Percentiles rank a stretch among this genome's conserved stretches.
These are phyloP conservation scores for Chelon auratus DNA, from an alignment of 2,797 vertebrate genomes.

Conservation along the genomic window DNA sequence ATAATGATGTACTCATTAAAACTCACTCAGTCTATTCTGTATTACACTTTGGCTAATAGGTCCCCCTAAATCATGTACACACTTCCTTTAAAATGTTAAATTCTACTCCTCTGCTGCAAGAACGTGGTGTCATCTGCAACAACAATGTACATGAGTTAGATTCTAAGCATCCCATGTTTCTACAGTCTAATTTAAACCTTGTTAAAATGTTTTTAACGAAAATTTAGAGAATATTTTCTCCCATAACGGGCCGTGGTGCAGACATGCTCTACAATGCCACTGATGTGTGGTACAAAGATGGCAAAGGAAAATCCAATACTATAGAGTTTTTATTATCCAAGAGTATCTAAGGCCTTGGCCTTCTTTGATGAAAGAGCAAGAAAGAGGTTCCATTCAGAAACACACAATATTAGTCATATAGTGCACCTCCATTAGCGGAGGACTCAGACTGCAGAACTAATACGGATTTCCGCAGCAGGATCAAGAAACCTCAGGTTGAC, in stretches of 20 bases:
- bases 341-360: conserved; percentile 16
- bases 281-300: conserved; percentile 15
- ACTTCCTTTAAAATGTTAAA: not conserved
- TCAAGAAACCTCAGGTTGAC: not conserved
- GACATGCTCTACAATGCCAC: conserved; percentile 1
- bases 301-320: conserved; percentile 14
- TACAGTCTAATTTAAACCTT: conserved; percentile 3
- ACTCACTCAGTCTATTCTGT: too few relatives aligned
- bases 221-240: conserved; percentile 1
- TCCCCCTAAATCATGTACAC: too few relatives aligned
- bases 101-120: not conserved
- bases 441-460: not conserved
- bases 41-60: too few relatives aligned
- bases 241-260: not conserved
- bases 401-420: not conserved
- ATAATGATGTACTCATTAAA: too few relatives aligned
- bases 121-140: not conserved
- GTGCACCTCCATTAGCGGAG: too few relatives aligned
- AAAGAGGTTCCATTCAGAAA: conserved; percentile 14
- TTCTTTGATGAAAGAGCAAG: conserved; percentile 31
- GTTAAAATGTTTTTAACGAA: conserved; percentile 23
- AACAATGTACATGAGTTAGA: not conserved
- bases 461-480: not conserved
- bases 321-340: conserved; percentile 21
- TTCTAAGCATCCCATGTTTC: conserved; percentile 3